These are phyloP conservation scores for Xylota segnis DNA, from an alignment of 2,888 invertebrate genomes.

Conservation along the genomic window DNA sequence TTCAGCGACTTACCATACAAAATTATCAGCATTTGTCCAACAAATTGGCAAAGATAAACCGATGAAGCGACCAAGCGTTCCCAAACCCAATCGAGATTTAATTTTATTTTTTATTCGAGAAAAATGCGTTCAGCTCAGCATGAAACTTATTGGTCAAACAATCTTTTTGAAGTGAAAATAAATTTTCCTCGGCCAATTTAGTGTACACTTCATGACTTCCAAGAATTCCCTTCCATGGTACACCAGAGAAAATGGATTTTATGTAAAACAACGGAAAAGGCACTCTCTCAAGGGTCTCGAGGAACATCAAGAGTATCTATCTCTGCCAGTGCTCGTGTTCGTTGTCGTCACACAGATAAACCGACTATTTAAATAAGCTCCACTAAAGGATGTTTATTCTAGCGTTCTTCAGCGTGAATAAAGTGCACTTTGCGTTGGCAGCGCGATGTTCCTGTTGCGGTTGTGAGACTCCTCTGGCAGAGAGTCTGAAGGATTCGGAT, in stretches of 20 bases:
- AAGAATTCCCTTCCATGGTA: slow-evolving; percentile 4
- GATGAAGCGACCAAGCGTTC: background rate
- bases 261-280: slow-evolving; percentile 44
- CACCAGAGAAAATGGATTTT: slow-evolving; percentile 44
- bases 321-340: slow-evolving; percentile 20
- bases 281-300: slow-evolving; percentile 22
- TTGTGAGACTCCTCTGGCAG: slow-evolving; percentile 18
- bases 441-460: slow-evolving; percentile 41
- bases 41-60: slow-evolving; percentile 5
- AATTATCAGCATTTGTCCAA: slow-evolving; percentile 2
- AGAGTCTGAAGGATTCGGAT: slow-evolving; percentile 40
- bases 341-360: slow-evolving; percentile 58
- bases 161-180: slow-evolving; percentile 57
- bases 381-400: slow-evolving; percentile 74
- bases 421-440: slow-evolving; percentile 61
- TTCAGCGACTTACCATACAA: background rate
- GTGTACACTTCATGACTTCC: slow-evolving; percentile 36
- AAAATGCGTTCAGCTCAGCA: slow-evolving; percentile 9
- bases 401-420: slow-evolving; percentile 51
- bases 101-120: slow-evolving; percentile 3
- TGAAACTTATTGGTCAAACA: slow-evolving; percentile 61
- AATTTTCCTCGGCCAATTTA: slow-evolving; percentile 62
- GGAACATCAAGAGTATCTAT: slow-evolving; percentile 21
- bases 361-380: slow-evolving; percentile 75
- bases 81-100: slow-evolving; percentile 32